Base-by-base conservation (phyloP, 2,888 invertebrate species). In the Nipponacmea schrenckii region DNA sequence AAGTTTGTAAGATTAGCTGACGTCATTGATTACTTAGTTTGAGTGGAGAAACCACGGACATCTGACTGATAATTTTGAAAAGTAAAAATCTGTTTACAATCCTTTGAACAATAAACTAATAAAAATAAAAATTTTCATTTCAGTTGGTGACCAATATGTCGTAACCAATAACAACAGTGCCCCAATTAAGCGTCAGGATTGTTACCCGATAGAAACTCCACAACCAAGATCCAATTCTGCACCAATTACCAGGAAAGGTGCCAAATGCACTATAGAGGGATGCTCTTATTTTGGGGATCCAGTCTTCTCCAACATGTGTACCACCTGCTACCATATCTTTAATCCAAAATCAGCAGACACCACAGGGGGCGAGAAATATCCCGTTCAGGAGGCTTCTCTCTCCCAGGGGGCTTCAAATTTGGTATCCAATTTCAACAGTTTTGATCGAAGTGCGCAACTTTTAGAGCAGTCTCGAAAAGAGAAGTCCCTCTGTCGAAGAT, bases 271-370 rank as follows among this genome's bases (percentile, higher is more conserved):
- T 24, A 20, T 24, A 4, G 20, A 68, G 39, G 73, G 70, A 46
- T 81, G 81, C 45, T 70, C 74, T 45, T 69, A 75, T 67, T 81
- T 74, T 68, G 80, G 79, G 2, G 80, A 81, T 64, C 79, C 79
- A 3, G 72, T 46, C 10, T 78, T 79, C 72, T 48, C 39, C 4
- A 70, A 74, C 26, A 45, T 79, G 8, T 81, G 81, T 69, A 77
- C 77, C 0, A 64, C 72, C 45, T 80, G 80, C 69, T 80, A 76
- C 46, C 62, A 72, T 27, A 39, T 39, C 10, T 39, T 39, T 10
- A 39, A 39, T 39, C 10, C 8, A 5, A 39, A 39, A 39, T 39
- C 39, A 8, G 8, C 1, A 5, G 39, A 8, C 8, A 39, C 8
- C 1, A 39, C 39, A 8, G 8, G 39, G 8, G 10, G 10, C 10